Evolutionary conservation across 2,797 vertebrate genomes (phyloP).

Genomic region (Luscinia luscinia): DNA sequence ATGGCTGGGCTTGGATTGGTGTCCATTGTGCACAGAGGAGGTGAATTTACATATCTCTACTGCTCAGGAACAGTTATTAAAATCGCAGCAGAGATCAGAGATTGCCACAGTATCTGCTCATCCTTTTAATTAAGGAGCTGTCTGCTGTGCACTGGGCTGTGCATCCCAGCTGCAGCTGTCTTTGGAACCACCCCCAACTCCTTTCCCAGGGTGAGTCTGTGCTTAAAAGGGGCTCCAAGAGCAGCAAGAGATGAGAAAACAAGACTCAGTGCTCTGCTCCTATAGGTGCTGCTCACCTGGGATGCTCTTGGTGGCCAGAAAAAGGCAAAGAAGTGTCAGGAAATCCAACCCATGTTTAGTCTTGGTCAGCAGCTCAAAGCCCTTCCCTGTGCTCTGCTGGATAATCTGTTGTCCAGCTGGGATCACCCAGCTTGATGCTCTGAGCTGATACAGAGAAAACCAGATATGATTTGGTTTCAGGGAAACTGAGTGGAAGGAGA

Average conservation of each 20-base stretch:
- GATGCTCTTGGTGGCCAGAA: neutral
- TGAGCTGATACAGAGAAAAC: neutral
- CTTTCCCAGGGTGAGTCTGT: neutral
- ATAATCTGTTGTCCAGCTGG: neutral
- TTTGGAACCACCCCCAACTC: neutral
- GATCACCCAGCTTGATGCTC: neutral
- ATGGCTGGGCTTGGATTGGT: neutral
- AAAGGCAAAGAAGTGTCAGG: neutral
- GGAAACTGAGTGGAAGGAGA: neutral
- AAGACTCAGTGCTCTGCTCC: neutral
- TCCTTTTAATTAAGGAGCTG: conserved; percentile 14
- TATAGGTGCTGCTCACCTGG: fast-evolving
- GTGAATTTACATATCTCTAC: neutral
- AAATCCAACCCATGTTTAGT: neutral
- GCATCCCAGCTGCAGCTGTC: neutral
- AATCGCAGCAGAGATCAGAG: neutral
- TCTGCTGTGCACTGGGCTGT: neutral
- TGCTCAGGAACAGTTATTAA: neutral
- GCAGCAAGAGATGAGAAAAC: neutral
- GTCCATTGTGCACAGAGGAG: neutral
- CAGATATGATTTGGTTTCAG: neutral
- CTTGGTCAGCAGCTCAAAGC: neutral
- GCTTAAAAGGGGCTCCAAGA: neutral
- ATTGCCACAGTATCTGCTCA: neutral
- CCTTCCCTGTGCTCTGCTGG: neutral